Percentiles rank a stretch among this genome's conserved stretches.
These are phyloP conservation scores for Cacoxenus indagator DNA, from an alignment of 2,888 invertebrate species.

Conservation along the genomic window DNA sequence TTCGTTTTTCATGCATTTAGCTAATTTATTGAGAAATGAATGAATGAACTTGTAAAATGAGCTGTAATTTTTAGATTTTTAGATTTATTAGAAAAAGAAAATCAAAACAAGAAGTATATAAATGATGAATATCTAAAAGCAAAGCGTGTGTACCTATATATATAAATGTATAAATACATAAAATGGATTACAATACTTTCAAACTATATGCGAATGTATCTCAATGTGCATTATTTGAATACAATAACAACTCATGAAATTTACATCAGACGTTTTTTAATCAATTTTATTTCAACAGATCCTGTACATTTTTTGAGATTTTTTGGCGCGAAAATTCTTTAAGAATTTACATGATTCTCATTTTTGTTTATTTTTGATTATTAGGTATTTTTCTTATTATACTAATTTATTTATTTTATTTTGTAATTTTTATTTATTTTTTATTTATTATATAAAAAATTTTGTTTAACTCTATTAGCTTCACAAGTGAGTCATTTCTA, in stretches of 20 bases:
- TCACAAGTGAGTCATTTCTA: no score
- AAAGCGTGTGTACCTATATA: constrained; percentile 12
- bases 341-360: neutral
- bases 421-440: no score
- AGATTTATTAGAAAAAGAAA: neutral
- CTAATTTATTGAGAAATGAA: no score
- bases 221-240: constrained; percentile 50
- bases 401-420: no score
- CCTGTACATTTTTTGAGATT: no score
- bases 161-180: constrained; percentile 18
- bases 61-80: neutral
- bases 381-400: neutral
- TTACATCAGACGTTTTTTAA: neutral
- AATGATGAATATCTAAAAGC: neutral
- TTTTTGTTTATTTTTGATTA: neutral
- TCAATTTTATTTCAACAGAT: neutral
- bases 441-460: no score
- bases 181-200: constrained; percentile 2
- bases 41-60: no score
- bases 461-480: no score
- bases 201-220: neutral
- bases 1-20: constrained; percentile 13
- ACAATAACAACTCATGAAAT: neutral
- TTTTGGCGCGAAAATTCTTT: no score
- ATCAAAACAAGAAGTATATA: constrained; percentile 25